phyloP scores from a whole-genome alignment of 2,888 invertebrate species.

The Flabesymbios commensalis region DNA sequence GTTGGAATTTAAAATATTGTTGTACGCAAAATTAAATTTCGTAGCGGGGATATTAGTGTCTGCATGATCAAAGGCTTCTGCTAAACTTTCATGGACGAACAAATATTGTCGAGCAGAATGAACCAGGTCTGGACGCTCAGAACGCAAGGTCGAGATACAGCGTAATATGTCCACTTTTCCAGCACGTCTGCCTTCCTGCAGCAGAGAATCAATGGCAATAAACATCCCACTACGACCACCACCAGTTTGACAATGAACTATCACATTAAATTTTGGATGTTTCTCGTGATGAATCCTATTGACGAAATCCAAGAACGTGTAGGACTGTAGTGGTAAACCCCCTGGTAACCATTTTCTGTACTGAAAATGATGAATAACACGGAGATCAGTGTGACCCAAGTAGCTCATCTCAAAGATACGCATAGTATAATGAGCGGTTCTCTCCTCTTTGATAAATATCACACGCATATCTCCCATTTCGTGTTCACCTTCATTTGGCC shows the following conservation, averaged over 20 bases:
- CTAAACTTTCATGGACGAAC: constrained; percentile 28
- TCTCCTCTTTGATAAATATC: neutral
- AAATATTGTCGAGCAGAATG: constrained; percentile 24
- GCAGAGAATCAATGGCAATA: constrained; percentile 27
- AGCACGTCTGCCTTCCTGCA: constrained; percentile 17
- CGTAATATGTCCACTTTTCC: constrained; percentile 27
- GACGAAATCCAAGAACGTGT: constrained; percentile 24
- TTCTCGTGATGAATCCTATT: constrained; percentile 7
- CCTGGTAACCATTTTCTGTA: constrained; percentile 14
- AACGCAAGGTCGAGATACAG: constrained; percentile 17
- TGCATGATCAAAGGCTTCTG: constrained; percentile 22
- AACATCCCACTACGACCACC: constrained; percentile 32
- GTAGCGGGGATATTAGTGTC: neutral
- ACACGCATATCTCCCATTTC: neutral
- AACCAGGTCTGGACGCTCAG: constrained; percentile 24
- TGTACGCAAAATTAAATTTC: constrained; percentile 8
- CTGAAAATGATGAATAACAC: constrained; percentile 24
- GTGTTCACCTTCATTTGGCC: constrained; percentile 1
- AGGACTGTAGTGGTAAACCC: constrained; percentile 16
- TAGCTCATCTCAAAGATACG: constrained; percentile 6
- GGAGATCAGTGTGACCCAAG: neutral
- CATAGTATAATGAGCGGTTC: constrained; percentile 14
- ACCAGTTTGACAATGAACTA: constrained; percentile 32
- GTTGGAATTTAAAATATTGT: too few species aligned
- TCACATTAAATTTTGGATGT: neutral